Conservation (phyloP, 2,888 invertebrate species). For the Lasioglossum leucozonium region DNA sequence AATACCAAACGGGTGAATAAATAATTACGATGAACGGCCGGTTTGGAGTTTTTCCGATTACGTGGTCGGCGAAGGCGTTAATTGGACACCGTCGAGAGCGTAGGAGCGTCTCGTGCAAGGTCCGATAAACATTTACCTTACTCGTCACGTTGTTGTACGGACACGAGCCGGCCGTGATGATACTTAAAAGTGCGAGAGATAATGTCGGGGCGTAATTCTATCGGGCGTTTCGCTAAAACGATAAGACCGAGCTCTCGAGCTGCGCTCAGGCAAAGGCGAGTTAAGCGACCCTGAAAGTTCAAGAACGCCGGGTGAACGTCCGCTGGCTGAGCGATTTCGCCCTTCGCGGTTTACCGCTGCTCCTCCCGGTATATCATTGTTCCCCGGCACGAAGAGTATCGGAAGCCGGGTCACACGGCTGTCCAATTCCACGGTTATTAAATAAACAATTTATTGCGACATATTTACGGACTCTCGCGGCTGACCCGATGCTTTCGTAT, state of each 20-base stretch:
- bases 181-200: constrained; percentile 57
- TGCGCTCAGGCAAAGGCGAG: constrained; percentile 45
- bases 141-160: constrained; percentile 11
- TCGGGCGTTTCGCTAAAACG: constrained; percentile 68
- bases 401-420: constrained; percentile 20
- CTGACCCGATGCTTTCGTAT: constrained; percentile 8
- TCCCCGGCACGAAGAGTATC: constrained; percentile 9
- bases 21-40: background rate
- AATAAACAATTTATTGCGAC: constrained; percentile 18
- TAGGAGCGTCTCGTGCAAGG: background rate
- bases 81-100: background rate
- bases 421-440: constrained; percentile 18
- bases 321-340: constrained; percentile 65
- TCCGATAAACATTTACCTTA: constrained; percentile 26
- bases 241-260: constrained; percentile 63
- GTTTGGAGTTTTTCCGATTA: background rate
- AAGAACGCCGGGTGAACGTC: constrained; percentile 82
- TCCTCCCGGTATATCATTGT: constrained; percentile 37
- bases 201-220: constrained; percentile 67
- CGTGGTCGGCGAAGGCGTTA: background rate
- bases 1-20: background rate
- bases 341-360: constrained; percentile 58
- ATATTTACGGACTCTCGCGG: background rate
- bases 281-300: constrained; percentile 82
- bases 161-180: constrained; percentile 10